Conservation (phyloP, 2,797 vertebrate genomes). For the Cyprinella venusta region DNA sequence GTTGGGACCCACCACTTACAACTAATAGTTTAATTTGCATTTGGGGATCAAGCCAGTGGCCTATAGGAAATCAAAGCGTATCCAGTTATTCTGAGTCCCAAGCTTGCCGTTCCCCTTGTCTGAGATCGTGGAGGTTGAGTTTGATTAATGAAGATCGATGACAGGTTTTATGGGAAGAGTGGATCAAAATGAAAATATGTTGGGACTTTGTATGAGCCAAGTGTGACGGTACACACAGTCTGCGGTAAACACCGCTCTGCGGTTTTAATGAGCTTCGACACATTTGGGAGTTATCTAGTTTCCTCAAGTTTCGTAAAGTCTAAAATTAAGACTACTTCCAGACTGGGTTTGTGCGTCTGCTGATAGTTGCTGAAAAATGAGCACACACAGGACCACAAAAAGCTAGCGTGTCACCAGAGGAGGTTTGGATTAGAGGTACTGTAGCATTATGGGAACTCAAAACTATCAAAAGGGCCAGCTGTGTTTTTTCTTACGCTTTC, state of each 20-base stretch:
- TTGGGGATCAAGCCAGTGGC: constrained; percentile 70
- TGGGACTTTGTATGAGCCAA: constrained; percentile 68
- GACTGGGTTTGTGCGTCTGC: constrained; percentile 56
- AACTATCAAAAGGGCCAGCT: constrained; percentile 66
- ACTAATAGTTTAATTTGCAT: constrained; percentile 79
- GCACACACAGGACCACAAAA: constrained; percentile 27
- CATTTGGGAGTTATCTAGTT: constrained; percentile 75
- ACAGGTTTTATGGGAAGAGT: constrained; percentile 78
- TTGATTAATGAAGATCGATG: constrained; percentile 82
- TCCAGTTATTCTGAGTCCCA: constrained; percentile 54
- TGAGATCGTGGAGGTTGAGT: constrained; percentile 75
- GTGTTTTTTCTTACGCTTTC: constrained; percentile 58
- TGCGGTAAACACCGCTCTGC: constrained; percentile 67
- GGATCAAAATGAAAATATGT: constrained; percentile 75
- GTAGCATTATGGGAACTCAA: constrained; percentile 58
- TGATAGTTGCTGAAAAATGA: constrained; percentile 54
- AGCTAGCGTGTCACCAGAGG: constrained; percentile 47
- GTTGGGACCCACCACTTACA: constrained; percentile 74
- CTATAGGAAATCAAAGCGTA: constrained; percentile 79
- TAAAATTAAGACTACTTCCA: constrained; percentile 60
- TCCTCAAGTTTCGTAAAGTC: constrained; percentile 62
- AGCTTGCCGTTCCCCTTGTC: constrained; percentile 47
- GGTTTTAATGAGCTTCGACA: constrained; percentile 75
- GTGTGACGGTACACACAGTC: constrained; percentile 67
- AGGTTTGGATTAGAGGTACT: constrained; percentile 49